Evolutionary conservation across 2,113 vertebrate species (phyloP).

Genomic region (Elachura formosa): DNA sequence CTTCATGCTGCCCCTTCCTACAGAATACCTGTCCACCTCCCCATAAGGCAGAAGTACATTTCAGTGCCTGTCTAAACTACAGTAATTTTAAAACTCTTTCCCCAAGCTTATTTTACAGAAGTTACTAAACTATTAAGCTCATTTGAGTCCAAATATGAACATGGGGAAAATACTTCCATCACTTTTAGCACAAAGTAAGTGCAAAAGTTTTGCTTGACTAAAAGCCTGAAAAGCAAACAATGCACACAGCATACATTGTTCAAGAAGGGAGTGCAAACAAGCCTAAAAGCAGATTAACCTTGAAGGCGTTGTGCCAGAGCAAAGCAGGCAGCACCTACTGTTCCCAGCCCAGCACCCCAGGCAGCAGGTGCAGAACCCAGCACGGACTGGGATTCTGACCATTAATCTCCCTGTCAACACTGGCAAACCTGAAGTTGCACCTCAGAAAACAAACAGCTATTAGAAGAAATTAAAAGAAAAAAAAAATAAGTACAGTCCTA

Average conservation of each 20-base stretch:
- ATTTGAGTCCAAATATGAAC: background rate
- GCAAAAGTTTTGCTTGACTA: background rate
- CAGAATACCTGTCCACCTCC: background rate
- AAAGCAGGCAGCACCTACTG: background rate
- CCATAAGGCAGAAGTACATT: background rate
- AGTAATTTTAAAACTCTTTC: background rate
- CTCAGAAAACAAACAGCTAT: background rate
- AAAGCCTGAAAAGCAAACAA: slow-evolving; percentile 23
- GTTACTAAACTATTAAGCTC: background rate
- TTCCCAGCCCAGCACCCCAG: background rate
- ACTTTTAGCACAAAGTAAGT: background rate
- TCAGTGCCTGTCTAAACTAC: background rate
- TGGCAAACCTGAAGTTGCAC: background rate
- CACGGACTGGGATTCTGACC: accelerated
- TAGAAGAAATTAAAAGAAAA: background rate
- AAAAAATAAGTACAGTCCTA: background rate
- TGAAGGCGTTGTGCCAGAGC: background rate
- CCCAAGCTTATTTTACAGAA: background rate
- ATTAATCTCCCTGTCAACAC: accelerated
- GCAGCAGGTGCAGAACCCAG: background rate
- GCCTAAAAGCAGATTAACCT: background rate
- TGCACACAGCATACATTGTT: background rate
- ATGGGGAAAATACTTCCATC: background rate
- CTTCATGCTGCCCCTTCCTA: background rate
- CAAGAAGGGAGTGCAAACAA: background rate